Base-by-base conservation (phyloP, 2,888 invertebrate genomes). In the Rhyacophila evoluta region DNA sequence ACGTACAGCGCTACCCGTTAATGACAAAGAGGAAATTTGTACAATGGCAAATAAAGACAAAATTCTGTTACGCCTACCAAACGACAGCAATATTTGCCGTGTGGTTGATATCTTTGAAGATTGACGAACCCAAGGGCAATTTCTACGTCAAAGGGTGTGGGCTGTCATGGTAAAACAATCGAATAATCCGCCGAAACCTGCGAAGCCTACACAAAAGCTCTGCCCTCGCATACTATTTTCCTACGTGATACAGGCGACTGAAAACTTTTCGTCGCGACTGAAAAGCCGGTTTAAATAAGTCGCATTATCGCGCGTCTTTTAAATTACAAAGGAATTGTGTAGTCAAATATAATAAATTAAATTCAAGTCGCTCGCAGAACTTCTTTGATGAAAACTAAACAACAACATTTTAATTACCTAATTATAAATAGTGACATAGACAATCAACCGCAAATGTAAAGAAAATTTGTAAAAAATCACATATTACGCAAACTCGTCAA, bases 1-100 rank as follows among this genome's bases (percentile, higher is more conserved):
- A 4, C 6, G 6, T 33, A 33, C 6, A 4, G 29, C 6, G 29
- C 4, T 33, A n/a, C 29, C 6, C 29, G 29, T 33, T 25, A 55
- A 55, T 25, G 19, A 55, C 10, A 10, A 55, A 0, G 2, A 1
- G 8, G 55, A 19, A 19, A 55, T 19, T 25, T 55, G 19, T 55
- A 19, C 55, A 55, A 55, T 19, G 55, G 10, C 15, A 55, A 55
- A 8, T 19, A 55, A 19, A 19, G 19, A 25, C 0, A 19, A 25
- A 55, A 55, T 25, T 8, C 55, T 55, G 10, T 8, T 55, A 41
- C 4, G 41, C 10, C 19, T 2, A 19, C 15, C 41, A 41, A 55
- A 55, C 55, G 55, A 55, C 55, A 55, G 19, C 15, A 55, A 55
- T 55, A 55, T 55, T 55, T 55, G 55, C 8, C 37, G 37, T 39